Percentiles rank a stretch among this genome's conserved stretches.
Evolutionary conservation across 92 coral and sea anemone genomes (phyloP).

Genomic region (Micromussa lordhowensis): DNA sequence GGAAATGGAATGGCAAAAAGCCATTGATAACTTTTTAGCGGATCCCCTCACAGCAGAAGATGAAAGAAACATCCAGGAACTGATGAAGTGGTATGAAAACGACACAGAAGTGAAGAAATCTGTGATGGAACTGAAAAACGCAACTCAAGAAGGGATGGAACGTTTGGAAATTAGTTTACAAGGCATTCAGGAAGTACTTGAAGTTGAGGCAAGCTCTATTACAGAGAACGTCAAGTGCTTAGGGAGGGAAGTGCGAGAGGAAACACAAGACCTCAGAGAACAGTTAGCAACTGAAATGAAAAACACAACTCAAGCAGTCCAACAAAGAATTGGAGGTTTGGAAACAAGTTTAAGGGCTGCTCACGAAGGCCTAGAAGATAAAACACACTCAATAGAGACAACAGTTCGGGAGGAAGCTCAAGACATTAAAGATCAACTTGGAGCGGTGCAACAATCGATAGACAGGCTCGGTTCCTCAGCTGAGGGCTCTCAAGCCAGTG

Average conservation of each 20-base stretch:
- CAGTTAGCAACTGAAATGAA: background rate
- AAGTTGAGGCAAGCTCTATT: background rate
- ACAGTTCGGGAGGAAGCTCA: background rate
- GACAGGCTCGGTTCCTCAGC: background rate
- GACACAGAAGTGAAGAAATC: background rate
- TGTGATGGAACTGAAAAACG: background rate
- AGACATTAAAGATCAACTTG: background rate
- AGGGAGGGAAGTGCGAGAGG: background rate
- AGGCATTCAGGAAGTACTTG: background rate
- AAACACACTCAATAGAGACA: background rate
- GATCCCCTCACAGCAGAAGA: background rate
- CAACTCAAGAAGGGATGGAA: constrained; percentile 1
- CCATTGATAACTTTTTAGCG: background rate
- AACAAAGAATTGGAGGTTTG: background rate
- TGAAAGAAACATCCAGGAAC: background rate
- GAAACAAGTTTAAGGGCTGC: background rate
- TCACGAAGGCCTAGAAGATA: background rate
- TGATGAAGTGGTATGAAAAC: background rate
- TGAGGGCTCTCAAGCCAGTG: background rate
- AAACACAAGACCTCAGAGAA: background rate
- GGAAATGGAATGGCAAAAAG: background rate
- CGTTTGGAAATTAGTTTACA: background rate
- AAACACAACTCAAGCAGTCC: background rate
- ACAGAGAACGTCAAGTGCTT: background rate
- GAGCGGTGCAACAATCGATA: background rate